Percentiles rank a stretch among this genome's conserved stretches.
These are phyloP conservation scores for Halictus ligatus DNA, from an alignment of 2,888 invertebrate species.

Conservation along the genomic window DNA sequence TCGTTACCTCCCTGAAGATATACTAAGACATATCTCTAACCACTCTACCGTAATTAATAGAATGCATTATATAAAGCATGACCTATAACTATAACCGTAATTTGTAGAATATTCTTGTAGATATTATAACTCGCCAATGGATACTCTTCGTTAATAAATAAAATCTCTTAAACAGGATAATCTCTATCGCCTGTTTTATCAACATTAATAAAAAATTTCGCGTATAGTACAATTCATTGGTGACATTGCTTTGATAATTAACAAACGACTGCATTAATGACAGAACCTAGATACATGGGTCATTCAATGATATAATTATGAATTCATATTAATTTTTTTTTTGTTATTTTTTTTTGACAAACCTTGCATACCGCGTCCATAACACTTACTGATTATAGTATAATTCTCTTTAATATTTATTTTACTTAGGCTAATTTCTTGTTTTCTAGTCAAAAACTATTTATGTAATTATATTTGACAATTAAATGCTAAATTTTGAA, in stretches of 20 bases:
- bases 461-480: neutral
- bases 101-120: neutral
- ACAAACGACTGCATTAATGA: neutral
- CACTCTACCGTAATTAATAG: neutral
- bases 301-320: neutral
- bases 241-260: neutral
- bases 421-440: no score
- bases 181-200: neutral
- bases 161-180: neutral
- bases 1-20: no score
- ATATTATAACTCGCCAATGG: neutral
- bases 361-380: neutral
- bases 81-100: neutral
- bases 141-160: neutral
- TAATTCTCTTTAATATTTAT: neutral
- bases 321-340: neutral
- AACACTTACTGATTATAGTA: neutral
- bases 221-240: neutral
- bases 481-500: neutral
- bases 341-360: neutral
- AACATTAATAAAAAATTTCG: neutral
- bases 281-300: neutral
- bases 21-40: no score
- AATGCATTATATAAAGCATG: neutral
- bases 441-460: neutral